A percentile compares a stretch with the other conserved stretches of the same genome.
Evolutionary conservation across 1,140 invertebrate genomes (phyloP).

Genomic region (Piezodorus guildinii): DNA sequence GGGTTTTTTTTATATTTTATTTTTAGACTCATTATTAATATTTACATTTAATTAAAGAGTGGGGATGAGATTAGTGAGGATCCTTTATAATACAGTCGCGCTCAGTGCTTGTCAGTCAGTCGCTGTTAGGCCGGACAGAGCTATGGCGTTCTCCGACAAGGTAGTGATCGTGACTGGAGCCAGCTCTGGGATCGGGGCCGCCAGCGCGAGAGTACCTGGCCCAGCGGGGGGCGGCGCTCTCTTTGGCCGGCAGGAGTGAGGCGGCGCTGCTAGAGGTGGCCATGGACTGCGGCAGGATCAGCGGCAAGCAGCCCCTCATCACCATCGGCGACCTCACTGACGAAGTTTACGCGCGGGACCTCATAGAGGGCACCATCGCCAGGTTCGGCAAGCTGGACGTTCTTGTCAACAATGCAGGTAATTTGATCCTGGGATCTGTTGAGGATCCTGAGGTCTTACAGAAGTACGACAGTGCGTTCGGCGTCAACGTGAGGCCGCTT

Average conservation of each 20-base stretch:
- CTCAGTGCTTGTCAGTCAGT: too few relatives aligned
- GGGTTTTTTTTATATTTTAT: too few relatives aligned
- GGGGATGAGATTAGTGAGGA: too few relatives aligned
- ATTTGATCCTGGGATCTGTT: conserved; percentile 55
- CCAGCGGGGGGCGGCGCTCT: conserved; percentile 54
- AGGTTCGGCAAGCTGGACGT: conserved; percentile 45
- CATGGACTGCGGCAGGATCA: conserved; percentile 44
- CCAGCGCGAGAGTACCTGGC: conserved; percentile 68
- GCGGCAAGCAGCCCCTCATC: conserved; percentile 37
- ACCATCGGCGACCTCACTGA: conserved; percentile 59
- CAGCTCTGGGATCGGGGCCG: conserved; percentile 73
- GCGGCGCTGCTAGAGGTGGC: conserved; percentile 50
- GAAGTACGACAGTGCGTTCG: conserved; percentile 74
- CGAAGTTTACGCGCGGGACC: conserved; percentile 60
- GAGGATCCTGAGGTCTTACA: conserved; percentile 66
- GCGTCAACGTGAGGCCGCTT: conserved; percentile 70
- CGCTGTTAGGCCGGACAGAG: background rate
- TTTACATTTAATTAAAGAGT: too few relatives aligned
- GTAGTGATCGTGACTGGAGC: conserved; percentile 62
- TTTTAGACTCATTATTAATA: too few relatives aligned
- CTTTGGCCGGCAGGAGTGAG: conserved; percentile 62
- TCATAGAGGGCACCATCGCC: conserved; percentile 54
- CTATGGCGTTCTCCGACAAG: conserved; percentile 49
- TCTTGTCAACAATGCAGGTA: conserved; percentile 21
- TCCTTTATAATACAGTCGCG: too few relatives aligned